Conservation (phyloP, 1,140 invertebrate genomes). For the Portunus trituberculatus region DNA sequence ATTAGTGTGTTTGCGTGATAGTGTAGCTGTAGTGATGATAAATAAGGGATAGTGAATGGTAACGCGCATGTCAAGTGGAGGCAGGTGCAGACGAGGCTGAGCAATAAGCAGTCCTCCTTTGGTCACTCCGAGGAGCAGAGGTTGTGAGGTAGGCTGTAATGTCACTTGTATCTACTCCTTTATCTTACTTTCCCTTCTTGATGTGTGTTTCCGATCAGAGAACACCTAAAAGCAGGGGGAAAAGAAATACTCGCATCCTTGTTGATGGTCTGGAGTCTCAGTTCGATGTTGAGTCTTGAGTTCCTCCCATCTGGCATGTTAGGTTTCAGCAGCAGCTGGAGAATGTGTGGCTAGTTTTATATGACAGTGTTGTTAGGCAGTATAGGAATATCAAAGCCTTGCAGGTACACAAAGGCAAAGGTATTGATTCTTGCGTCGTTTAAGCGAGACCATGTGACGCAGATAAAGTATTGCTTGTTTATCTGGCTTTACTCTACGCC, state of each 20-base stretch:
- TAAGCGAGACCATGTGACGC: too few species aligned
- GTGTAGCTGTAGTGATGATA: not conserved
- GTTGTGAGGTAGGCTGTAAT: not conserved
- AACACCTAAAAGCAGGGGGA: not conserved
- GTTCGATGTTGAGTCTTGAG: not conserved
- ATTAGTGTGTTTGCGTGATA: not conserved
- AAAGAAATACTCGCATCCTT: not conserved
- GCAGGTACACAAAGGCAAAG: too few species aligned
- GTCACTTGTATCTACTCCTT: not conserved
- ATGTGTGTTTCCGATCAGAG: not conserved
- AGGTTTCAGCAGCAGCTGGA: not conserved
- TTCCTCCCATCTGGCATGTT: not conserved
- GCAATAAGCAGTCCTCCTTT: not conserved
- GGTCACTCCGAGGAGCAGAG: not conserved
- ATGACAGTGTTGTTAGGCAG: not conserved
- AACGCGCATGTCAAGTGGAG: not conserved
- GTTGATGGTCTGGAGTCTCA: not conserved
- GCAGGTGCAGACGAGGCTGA: not conserved
- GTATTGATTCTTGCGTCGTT: too few species aligned
- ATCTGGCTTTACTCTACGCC: too few species aligned
- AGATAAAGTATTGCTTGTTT: too few species aligned
- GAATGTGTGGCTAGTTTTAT: not conserved
- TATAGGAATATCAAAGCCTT: not conserved
- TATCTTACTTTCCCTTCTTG: not conserved
- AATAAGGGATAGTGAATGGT: not conserved